Evolutionary conservation across 2,797 vertebrate species (phyloP).

Genomic region (Rousettus madagascariensis): DNA sequence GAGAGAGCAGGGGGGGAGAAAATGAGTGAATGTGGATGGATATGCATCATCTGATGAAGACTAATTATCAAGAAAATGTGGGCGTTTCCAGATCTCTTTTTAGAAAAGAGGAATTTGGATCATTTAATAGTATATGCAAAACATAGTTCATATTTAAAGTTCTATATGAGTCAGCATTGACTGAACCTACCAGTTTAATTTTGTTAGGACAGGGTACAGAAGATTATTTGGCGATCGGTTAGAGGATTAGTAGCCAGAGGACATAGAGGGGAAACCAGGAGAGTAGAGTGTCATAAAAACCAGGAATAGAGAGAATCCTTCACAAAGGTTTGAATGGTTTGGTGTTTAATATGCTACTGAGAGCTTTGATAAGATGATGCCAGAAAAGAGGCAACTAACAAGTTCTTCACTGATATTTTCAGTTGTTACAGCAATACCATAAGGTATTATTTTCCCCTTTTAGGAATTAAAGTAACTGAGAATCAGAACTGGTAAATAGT

Average conservation of each 20-base stretch:
- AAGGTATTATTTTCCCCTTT: not conserved
- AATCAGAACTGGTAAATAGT: not conserved
- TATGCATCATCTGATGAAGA: not conserved
- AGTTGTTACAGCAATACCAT: not conserved
- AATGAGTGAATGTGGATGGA: not conserved
- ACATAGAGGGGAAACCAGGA: not conserved
- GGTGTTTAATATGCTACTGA: not conserved
- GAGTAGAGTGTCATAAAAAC: not conserved
- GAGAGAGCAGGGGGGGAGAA: not conserved
- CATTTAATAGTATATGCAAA: not conserved
- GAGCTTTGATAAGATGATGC: not conserved
- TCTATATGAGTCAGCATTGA: not conserved
- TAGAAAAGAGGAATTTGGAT: not conserved
- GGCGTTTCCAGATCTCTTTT: not conserved
- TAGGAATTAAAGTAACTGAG: not conserved
- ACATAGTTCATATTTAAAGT: not conserved
- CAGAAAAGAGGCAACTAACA: not conserved
- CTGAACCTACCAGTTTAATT: not conserved
- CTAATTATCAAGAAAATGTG: not conserved
- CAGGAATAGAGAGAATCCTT: not conserved
- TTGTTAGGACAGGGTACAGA: not conserved
- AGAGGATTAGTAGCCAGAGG: not conserved
- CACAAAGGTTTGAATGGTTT: not conserved
- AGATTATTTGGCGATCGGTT: not conserved
- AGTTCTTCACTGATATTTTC: not conserved